phyloP scores from a whole-genome alignment of 2,797 vertebrate genomes.

The Alectoris magna region DNA sequence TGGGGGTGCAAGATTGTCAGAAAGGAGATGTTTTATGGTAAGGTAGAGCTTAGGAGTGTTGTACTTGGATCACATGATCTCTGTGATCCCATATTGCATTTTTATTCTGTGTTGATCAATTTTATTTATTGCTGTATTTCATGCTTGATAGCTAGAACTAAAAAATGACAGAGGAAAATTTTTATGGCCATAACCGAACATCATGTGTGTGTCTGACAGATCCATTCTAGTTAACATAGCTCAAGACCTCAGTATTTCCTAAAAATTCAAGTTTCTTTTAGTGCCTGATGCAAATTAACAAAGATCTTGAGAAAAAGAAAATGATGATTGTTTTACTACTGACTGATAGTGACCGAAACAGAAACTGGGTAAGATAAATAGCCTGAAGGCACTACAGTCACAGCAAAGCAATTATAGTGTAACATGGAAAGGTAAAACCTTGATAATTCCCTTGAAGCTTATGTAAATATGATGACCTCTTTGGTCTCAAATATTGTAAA shows the following conservation, averaged over 20 bases:
- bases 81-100: background rate
- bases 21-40: background rate
- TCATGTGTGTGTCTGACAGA: background rate
- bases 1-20: background rate
- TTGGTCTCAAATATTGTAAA: constrained; percentile 36
- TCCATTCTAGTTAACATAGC: background rate
- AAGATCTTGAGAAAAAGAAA: background rate
- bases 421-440: background rate
- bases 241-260: background rate
- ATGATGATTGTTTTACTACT: background rate
- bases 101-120: constrained; percentile 23
- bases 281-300: background rate
- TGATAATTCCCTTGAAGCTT: background rate
- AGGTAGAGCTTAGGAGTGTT: background rate
- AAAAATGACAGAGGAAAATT: background rate
- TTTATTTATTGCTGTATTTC: constrained; percentile 42
- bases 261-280: background rate
- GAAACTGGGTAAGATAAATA: background rate
- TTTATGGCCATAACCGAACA: background rate
- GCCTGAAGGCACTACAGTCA: background rate
- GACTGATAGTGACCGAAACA: background rate
- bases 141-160: constrained; percentile 33
- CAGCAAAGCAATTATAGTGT: constrained; percentile 2
- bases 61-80: fast-evolving
- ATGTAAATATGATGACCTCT: background rate